Conservation (phyloP, 1,140 invertebrate species). For the Bombus turneri region DNA sequence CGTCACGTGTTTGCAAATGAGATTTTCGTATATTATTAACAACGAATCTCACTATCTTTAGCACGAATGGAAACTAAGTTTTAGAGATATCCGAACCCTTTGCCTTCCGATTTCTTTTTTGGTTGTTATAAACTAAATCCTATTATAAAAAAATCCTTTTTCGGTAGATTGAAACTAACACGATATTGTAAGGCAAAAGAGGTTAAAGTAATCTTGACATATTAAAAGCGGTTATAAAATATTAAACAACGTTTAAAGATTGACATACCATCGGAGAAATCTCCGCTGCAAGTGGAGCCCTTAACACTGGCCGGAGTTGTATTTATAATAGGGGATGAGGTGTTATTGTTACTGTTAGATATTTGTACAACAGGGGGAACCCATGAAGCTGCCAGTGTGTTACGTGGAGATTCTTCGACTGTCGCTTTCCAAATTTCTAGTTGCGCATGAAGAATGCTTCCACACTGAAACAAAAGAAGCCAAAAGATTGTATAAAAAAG, state of each 20-base stretch:
- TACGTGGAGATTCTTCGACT: conserved; percentile 81
- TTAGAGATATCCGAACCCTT: neutral
- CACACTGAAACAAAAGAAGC: conserved; percentile 84
- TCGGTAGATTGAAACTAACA: too few relatives aligned
- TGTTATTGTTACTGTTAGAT: conserved; percentile 42
- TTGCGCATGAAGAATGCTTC: conserved; percentile 92
- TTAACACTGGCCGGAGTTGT: conserved; percentile 71
- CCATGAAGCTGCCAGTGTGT: conserved; percentile 79
- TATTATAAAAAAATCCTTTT: too few relatives aligned
- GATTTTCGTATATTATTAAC: neutral
- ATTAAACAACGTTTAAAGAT: neutral
- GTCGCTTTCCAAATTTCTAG: conserved; percentile 96
- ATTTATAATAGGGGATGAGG: conserved; percentile 50
- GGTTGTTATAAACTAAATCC: neutral
- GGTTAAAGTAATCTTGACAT: neutral
- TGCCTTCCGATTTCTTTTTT: neutral
- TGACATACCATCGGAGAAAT: conserved; percentile 85
- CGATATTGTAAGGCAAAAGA: neutral
- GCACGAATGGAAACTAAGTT: neutral
- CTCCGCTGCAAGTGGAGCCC: conserved; percentile 77
- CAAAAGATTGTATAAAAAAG: neutral
- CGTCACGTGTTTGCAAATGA: too few relatives aligned
- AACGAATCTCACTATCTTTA: neutral
- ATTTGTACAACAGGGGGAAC: conserved; percentile 76
- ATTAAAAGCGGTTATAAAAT: neutral